These are phyloP conservation scores for Listrodromus nycthemerus DNA, from an alignment of 2,888 invertebrate species.

Conservation along the genomic window DNA sequence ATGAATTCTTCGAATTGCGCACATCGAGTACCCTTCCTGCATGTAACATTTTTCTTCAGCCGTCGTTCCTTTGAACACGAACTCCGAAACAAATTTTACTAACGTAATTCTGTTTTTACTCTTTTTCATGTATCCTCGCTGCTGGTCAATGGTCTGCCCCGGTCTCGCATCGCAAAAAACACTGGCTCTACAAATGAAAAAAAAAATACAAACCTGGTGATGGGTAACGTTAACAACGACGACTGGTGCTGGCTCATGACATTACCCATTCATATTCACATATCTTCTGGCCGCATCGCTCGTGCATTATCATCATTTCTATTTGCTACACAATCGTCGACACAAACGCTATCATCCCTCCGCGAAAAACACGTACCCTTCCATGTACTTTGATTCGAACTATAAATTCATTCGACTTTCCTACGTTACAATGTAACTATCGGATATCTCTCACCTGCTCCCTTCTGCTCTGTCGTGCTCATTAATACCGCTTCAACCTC, in stretches of 20 bases:
- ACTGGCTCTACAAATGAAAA: constrained; percentile 5
- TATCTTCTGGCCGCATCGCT: neutral
- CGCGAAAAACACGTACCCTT: neutral
- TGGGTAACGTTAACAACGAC: constrained; percentile 59
- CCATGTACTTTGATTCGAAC: constrained; percentile 30
- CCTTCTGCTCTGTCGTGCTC: constrained; percentile 15
- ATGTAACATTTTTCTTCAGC: neutral
- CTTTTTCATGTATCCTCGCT: constrained; percentile 65
- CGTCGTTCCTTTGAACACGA: neutral
- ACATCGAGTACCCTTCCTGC: neutral
- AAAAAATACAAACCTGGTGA: constrained; percentile 42
- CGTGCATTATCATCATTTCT: constrained; percentile 7
- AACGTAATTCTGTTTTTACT: constrained; percentile 58
- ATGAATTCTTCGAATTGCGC: neutral
- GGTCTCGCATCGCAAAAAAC: constrained; percentile 35
- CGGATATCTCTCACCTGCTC: constrained; percentile 19
- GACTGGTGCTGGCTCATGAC: constrained; percentile 16
- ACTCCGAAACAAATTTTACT: constrained; percentile 53
- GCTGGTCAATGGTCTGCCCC: constrained; percentile 53
- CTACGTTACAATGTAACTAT: constrained; percentile 36
- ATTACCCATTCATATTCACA: neutral
- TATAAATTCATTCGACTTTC: constrained; percentile 35
- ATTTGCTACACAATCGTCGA: neutral
- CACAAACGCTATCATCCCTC: neutral
- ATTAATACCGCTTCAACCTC: constrained; percentile 45